Evolutionary conservation across 1,140 invertebrate genomes (phyloP), one percentile per base, ranked within the genome.

Genomic region (Ctenoplectra terminalis): DNA sequence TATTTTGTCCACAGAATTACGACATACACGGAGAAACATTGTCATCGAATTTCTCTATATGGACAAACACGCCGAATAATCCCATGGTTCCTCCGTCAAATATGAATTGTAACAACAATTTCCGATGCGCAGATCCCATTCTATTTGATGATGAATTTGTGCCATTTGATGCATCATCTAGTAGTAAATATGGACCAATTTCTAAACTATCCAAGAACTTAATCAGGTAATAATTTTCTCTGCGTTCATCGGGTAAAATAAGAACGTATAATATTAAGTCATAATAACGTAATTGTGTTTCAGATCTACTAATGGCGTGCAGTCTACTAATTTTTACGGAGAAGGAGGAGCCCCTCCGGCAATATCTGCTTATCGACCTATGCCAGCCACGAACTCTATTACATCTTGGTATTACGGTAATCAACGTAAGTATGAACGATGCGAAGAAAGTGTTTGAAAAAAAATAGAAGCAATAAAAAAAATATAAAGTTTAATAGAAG

Each of bases 151-250:
- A 96, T 83, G 96, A 97, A 11, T 83, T 83, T 58, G 70, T 79
- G 15, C 69, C 81, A 17, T 97, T 97, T 92, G 97, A 97, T 89
- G 94, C 95, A 34, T 95, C 96, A 34, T 91, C 95, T 29, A 95
- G 95, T 29, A 97, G 95, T 88, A 97, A 97, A 92, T 97, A 96
- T 89, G 97, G 97, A 20, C 97, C 97, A 1, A 97, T 97, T 82
- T 97, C 96, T n/a, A 94, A 96, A 81, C 93, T 96, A 89, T 94
- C 95, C 37, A 95, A 95, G 84, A 87, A 90, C 29, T 85, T 93
- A 72, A 90, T 93, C 89, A 91, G 93, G 92, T 93, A 82, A 77
- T 43, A 52, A 43, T 67, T n/a, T 8, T 43, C 43, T 17, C 3
- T 37, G 23, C 17, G 6, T 46, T 46, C n/a, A 46, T 46, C n/a